phyloP scores from a whole-genome alignment of 2,888 invertebrate genomes.

The Steinernema carpocapsae region DNA sequence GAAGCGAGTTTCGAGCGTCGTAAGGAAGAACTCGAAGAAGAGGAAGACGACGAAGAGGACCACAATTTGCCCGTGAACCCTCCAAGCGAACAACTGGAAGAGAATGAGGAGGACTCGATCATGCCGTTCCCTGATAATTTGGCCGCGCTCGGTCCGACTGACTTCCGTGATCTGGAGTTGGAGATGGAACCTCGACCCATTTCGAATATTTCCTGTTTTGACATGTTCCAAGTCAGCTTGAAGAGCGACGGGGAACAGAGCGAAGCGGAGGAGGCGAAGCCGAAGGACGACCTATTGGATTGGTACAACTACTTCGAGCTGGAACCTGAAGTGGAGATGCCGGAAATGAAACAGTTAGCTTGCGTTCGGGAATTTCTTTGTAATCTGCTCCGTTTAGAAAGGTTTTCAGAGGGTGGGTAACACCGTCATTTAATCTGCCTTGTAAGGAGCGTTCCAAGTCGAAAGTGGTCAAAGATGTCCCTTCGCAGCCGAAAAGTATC shows the following conservation, averaged over 20 bases:
- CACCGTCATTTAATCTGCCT: not conserved
- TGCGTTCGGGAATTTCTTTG: slow-evolving; percentile 11
- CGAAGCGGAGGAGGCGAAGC: slow-evolving; percentile 32
- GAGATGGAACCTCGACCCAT: not conserved
- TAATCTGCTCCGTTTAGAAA: not conserved
- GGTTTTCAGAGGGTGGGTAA: not conserved
- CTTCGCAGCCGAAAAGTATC: not conserved
- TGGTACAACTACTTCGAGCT: not conserved
- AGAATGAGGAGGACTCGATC: slow-evolving; percentile 22
- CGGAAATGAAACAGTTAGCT: slow-evolving; percentile 6
- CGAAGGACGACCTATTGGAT: not conserved
- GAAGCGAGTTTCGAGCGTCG: not conserved
- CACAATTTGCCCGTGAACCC: not conserved
- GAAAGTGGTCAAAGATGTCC: too few relatives aligned
- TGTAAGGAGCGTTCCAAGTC: not conserved
- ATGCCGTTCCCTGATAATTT: slow-evolving; percentile 5
- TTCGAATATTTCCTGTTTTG: not conserved
- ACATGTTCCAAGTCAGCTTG: not conserved
- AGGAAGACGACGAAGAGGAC: slow-evolving; percentile 37
- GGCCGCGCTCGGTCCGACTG: not conserved
- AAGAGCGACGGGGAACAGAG: not conserved
- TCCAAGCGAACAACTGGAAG: slow-evolving; percentile 36
- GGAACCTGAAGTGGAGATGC: not conserved
- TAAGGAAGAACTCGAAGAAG: slow-evolving; percentile 32
- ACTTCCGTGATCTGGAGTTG: not conserved